Evolutionary conservation across 2,797 vertebrate genomes (phyloP), one percentile per base, ranked within the genome.

Genomic region (Protosalanx chinensis): DNA sequence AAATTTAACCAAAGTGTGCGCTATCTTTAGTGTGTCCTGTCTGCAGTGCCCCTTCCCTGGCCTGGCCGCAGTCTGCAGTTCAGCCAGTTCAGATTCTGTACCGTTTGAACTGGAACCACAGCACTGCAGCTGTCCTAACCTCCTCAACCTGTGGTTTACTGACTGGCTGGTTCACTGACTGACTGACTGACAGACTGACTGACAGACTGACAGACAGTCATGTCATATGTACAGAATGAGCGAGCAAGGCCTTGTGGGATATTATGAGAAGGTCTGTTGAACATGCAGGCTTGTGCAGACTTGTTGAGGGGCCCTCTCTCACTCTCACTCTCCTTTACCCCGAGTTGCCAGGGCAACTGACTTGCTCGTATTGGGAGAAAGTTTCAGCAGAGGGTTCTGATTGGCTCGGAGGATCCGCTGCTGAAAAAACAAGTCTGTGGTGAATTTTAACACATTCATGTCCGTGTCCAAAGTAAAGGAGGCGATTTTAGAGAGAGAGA

Each of bases 251-350:
- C 81, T 84, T 83, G 77, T 91, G 90, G 90, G 91, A 93, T 81
- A 71, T 66, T 77, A 85, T 71, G 71, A 83, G 76, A 72, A 81
- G 69, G 71, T 72, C 84, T 82, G 83, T 78, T 85, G 82, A 85
- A 77, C 82, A 78, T 87, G 74, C 84, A 89, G 90, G 90, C 92
- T 78, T 93, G 88, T 90, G 81, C 29, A 90, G 91, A 90, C 93
- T 88, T 66, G 90, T 90, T 85, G 41, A 76, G 20, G 51, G 78
- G 88, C 88, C 87, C 86, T 75, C 70, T 86, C 85, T 87, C 86
- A 91, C 85, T 80, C 77, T 74, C 32, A 59, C 64, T 69, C 77
- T 78, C 71, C 67, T 74, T 64, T 27, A 27, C 60, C 70, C 68
- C 78, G 32, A 78, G 83, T 91, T 87, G 86, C 91, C 82, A 84